Evolutionary conservation across 2,113 vertebrate genomes (phyloP), one percentile per base, ranked within the genome.

Genomic region (Xenopus tropicalis): DNA sequence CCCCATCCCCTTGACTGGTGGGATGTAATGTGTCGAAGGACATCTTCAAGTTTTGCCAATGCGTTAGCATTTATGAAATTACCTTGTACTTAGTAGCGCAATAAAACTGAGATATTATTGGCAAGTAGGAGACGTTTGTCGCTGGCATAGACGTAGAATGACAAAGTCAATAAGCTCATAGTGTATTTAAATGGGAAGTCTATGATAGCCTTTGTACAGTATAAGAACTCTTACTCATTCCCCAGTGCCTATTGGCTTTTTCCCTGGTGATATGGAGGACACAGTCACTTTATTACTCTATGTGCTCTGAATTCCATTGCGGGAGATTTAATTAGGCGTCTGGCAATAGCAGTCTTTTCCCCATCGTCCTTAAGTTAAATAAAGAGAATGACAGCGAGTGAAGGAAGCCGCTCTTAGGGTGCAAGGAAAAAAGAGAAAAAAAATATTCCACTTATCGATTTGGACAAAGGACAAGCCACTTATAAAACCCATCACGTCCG

Each of bases 321-420:
- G 61, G 17, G 1, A 2, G 48, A 65, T 63, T 54, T 65, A 72
- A 72, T 65, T 54, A 57, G 25, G 25, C 7, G 46, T 64, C 61
- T 5, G 16, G 42, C 13, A 2, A 21, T 56, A 72, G 44, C 25
- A 9, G 3, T 37, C 20, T 22, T 54, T 21, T 65, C 57, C 10
- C 29, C 29, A n/a, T 6, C 29, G 29, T 37, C 29, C 29, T 21
- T 22, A 14, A 9, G 43, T 29, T 63, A 51, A 37, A 21, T 6
- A 12, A 11, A 54, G 61, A 64, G 25, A 72, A 7, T 57, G 51
- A 65, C 29, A n/a, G 11, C 14, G 8, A 25, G 19, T 43, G 25
- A 57, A 57, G 24, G n/a, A 51, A 72, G 37, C 20, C n/a, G 16
- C 19, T 16, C 20, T n/a, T 13, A 10, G 23, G 29, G 58, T 23